Conservation (phyloP, 2,113 vertebrate genomes). For the Alces alces region DNA sequence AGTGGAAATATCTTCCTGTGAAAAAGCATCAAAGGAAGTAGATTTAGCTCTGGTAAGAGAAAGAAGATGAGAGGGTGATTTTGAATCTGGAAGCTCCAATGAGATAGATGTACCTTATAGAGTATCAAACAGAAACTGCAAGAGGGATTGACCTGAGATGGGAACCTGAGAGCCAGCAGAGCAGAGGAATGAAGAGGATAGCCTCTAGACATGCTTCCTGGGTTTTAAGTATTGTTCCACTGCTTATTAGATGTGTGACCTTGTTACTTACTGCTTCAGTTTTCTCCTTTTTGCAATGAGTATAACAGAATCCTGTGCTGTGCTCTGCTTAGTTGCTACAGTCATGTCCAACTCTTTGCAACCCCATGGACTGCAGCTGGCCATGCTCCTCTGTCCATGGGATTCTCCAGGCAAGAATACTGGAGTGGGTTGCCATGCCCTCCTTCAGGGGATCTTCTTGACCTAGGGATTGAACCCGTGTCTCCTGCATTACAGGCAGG, state of each 20-base stretch:
- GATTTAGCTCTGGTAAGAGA: background rate
- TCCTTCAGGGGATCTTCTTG: background rate
- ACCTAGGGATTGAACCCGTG: fast-evolving
- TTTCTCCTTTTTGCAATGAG: background rate
- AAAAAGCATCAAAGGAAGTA: background rate
- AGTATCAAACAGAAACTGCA: background rate
- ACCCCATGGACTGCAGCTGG: fast-evolving
- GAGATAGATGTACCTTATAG: background rate
- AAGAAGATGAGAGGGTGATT: background rate
- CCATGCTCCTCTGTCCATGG: background rate
- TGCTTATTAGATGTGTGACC: background rate
- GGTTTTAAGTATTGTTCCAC: background rate
- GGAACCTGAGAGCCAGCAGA: background rate
- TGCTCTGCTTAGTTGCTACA: background rate
- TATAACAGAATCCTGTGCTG: background rate
- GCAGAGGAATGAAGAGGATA: background rate
- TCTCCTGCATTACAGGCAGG: background rate
- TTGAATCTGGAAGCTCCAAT: background rate
- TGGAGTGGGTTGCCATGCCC: background rate
- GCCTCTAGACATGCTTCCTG: background rate
- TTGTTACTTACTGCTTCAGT: background rate
- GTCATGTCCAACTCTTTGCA: background rate
- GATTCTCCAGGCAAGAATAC: background rate
- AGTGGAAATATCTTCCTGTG: background rate
- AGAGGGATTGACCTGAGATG: background rate